These are phyloP conservation scores for Odocoileus virginianus DNA, from an alignment of 2,113 vertebrate species.

Conservation along the genomic window DNA sequence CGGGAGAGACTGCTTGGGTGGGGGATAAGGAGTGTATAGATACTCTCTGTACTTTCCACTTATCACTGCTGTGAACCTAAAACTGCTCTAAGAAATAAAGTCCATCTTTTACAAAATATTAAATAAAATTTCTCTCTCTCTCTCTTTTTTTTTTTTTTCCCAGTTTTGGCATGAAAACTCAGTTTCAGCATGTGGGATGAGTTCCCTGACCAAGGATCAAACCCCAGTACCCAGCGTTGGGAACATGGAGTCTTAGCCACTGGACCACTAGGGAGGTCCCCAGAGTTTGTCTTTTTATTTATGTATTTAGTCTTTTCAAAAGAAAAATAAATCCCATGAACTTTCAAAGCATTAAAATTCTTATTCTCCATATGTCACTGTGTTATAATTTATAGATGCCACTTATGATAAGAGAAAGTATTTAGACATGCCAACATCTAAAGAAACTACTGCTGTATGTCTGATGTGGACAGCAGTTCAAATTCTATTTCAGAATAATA, in stretches of 20 bases:
- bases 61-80: neutral
- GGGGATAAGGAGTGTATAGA: too few species aligned
- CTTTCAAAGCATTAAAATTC: neutral
- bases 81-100: neutral
- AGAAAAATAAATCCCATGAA: neutral
- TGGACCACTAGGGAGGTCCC: neutral
- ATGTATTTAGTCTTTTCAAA: neutral
- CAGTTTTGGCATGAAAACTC: neutral
- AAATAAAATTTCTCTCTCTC: neutral
- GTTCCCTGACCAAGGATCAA: neutral
- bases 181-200: neutral
- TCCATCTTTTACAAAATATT: neutral
- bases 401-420: neutral
- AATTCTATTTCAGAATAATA: neutral
- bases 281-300: neutral
- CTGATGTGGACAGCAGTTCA: neutral
- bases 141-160: neutral
- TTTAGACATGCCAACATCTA: neutral
- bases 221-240: neutral
- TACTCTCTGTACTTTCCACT: neutral
- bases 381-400: neutral
- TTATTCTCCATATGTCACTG: neutral
- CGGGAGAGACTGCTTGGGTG: fast-evolving
- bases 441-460: neutral
- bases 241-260: neutral